A percentile compares a stretch with the other conserved stretches of the same genome.
Conservation (phyloP, 2,113 vertebrate species). For the Tragelaphus buxtoni region DNA sequence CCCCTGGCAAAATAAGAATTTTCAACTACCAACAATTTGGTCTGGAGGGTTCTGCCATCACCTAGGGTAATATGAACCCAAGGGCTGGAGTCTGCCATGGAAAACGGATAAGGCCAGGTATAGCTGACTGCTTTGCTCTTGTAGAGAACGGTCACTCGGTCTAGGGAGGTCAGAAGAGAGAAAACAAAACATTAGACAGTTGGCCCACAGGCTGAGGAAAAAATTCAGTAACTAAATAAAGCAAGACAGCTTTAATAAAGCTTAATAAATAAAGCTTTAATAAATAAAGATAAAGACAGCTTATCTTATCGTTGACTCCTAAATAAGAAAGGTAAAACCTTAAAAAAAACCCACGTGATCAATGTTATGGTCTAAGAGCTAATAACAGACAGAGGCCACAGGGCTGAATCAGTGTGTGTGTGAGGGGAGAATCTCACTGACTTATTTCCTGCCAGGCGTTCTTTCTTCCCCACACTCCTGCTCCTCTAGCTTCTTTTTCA, state of each 20-base stretch:
- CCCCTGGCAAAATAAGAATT: slow-evolving; percentile 67
- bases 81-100: slow-evolving; percentile 82
- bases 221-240: neutral
- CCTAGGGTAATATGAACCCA: slow-evolving; percentile 94
- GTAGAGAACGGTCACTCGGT: slow-evolving; percentile 91
- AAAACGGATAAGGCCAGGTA: slow-evolving; percentile 87
- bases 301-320: neutral
- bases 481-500: neutral
- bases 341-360: neutral
- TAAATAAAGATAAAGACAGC: neutral
- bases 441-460: neutral
- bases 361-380: neutral
- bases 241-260: neutral
- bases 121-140: slow-evolving; percentile 90
- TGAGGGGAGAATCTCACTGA: neutral
- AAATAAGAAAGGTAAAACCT: slow-evolving; percentile 4
- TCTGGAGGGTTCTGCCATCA: slow-evolving; percentile 90
- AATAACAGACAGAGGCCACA: neutral
- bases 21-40: slow-evolving; percentile 92
- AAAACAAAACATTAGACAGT: slow-evolving; percentile 44
- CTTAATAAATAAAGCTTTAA: too few relatives aligned
- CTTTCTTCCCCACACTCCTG: neutral
- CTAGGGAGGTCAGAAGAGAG: slow-evolving; percentile 76
- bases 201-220: fast-evolving
- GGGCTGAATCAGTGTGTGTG: neutral